phyloP scores from a whole-genome alignment of 1,140 invertebrate species.

The Meloidogyne chitwoodi region DNA sequence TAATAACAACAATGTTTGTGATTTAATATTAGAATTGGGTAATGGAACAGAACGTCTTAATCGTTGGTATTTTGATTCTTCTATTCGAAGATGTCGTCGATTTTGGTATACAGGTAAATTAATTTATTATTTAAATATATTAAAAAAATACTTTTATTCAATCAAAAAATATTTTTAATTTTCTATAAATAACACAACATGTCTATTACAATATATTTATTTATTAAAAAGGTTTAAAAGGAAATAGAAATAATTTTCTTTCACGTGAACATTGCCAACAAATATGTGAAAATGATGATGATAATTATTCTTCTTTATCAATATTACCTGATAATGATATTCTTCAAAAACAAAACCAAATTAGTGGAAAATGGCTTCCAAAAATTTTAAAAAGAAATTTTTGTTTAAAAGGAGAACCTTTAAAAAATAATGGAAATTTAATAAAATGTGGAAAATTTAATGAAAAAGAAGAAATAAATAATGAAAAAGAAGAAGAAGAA shows the following conservation, averaged over 20 bases:
- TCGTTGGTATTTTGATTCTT: slow-evolving; percentile 50
- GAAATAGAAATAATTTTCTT: slow-evolving; percentile 77
- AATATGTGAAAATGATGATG: slow-evolving; percentile 17
- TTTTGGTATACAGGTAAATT: slow-evolving; percentile 48
- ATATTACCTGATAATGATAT: neutral
- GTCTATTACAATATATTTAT: neutral
- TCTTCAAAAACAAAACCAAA: neutral
- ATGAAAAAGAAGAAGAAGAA: neutral
- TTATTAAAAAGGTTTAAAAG: slow-evolving; percentile 36
- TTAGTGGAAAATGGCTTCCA: neutral
- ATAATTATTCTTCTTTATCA: neutral
- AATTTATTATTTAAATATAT: too few relatives aligned
- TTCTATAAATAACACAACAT: too few relatives aligned
- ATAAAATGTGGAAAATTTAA: neutral
- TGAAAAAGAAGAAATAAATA: neutral
- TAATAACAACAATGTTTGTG: slow-evolving; percentile 42
- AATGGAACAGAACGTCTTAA: slow-evolving; percentile 45
- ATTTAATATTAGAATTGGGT: slow-evolving; percentile 48
- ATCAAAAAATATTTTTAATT: slow-evolving; percentile 1
- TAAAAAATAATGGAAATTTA: slow-evolving; percentile 23
- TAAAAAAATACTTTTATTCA: too few relatives aligned
- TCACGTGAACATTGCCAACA: slow-evolving; percentile 64
- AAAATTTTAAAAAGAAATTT: slow-evolving; percentile 39
- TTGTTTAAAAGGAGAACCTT: slow-evolving; percentile 51
- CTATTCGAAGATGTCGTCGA: slow-evolving; percentile 43